Conservation (phyloP, 2,797 vertebrate species). For the Premnoplex brunnescens region DNA sequence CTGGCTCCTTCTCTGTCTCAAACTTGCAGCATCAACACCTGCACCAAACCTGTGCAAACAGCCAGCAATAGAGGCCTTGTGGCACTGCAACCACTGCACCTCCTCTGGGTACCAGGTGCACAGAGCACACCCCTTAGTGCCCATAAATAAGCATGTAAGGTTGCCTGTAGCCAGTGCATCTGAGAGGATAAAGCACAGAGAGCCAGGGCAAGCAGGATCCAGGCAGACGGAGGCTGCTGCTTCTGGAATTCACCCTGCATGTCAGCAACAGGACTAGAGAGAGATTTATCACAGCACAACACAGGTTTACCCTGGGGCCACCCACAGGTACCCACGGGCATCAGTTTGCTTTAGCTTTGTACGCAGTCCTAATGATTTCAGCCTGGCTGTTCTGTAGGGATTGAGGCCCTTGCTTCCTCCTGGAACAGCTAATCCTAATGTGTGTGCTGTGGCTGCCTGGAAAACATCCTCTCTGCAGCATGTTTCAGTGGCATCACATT, state of each 20-base stretch:
- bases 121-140: not conserved
- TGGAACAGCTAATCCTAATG: not conserved
- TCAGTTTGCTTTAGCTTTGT: slow-evolving; percentile 5
- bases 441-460: not conserved
- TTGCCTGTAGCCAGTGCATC: not conserved
- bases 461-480: not conserved
- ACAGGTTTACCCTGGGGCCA: not conserved
- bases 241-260: not conserved
- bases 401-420: not conserved
- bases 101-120: not conserved
- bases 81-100: rapidly evolving
- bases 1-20: not conserved
- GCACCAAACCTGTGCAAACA: not conserved
- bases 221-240: not conserved
- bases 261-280: not conserved
- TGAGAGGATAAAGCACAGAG: not conserved
- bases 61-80: rapidly evolving
- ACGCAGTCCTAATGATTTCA: not conserved
- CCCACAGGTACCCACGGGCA: not conserved
- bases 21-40: not conserved
- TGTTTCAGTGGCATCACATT: not conserved
- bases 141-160: rapidly evolving
- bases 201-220: not conserved
- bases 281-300: not conserved
- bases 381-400: not conserved